These are phyloP conservation scores for Silurus asotus DNA, from an alignment of 2,113 vertebrate genomes.

Conservation along the genomic window DNA sequence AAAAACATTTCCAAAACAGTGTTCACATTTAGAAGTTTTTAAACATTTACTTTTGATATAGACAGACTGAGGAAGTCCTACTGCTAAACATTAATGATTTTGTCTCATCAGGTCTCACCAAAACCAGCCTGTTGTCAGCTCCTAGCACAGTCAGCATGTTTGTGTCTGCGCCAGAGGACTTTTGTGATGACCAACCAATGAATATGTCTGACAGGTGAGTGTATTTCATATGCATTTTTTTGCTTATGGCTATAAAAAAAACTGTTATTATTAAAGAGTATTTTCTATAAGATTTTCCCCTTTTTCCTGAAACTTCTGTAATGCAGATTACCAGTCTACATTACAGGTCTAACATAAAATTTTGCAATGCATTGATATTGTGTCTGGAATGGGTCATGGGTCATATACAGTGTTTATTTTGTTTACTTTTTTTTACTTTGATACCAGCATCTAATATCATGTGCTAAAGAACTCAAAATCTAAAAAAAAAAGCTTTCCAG, in stretches of 20 bases:
- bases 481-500: background rate
- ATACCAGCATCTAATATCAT: background rate
- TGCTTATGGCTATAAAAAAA: background rate
- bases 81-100: background rate
- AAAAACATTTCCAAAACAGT: background rate
- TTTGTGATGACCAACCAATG: conserved; percentile 93
- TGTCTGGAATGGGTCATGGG: background rate
- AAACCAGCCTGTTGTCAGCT: conserved; percentile 93
- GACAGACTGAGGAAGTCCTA: background rate
- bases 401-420: background rate
- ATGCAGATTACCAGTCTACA: background rate
- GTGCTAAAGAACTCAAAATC: background rate
- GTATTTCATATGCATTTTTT: background rate
- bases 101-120: conserved; percentile 81
- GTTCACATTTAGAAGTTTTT: background rate
- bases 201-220: conserved; percentile 93
- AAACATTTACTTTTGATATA: background rate
- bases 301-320: background rate
- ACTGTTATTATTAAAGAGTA: background rate
- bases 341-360: background rate
- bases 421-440: background rate
- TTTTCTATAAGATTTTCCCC: background rate
- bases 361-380: background rate
- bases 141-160: conserved; percentile 99
- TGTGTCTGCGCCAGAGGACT: conserved; percentile 95